phyloP scores from a whole-genome alignment of 2,113 vertebrate species.

The Tricholaema leucomelas region DNA sequence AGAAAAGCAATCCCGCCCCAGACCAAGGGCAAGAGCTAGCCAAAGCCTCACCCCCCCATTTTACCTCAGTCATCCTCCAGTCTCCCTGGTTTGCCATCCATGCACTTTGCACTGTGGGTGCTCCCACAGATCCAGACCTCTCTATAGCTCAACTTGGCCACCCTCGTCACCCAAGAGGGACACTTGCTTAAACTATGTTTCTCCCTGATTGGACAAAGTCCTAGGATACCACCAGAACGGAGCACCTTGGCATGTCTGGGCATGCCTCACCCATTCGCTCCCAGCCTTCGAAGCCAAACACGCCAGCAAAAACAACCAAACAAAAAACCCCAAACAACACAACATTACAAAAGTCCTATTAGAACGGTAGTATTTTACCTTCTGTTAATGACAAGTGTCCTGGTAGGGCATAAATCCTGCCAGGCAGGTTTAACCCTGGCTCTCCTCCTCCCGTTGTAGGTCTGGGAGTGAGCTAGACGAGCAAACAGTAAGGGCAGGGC shows the following conservation, averaged over 20 bases:
- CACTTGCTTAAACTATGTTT: neutral
- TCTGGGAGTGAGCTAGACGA: too few species aligned
- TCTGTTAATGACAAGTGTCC: neutral
- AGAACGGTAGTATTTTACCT: neutral
- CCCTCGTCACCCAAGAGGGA: neutral
- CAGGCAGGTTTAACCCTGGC: too few species aligned
- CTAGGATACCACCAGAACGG: neutral
- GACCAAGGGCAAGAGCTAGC: neutral
- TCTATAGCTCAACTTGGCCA: neutral
- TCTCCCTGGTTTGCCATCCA: neutral
- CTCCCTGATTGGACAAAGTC: neutral
- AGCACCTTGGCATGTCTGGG: neutral
- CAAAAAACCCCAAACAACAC: too few species aligned
- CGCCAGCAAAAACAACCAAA: neutral
- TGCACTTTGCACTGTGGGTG: neutral
- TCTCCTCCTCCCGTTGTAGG: too few species aligned
- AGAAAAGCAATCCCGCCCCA: neutral
- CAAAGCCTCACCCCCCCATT: neutral
- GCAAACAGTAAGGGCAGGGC: too few species aligned
- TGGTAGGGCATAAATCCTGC: too few species aligned
- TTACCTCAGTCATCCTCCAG: neutral
- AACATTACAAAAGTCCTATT: neutral
- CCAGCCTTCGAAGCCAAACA: neutral
- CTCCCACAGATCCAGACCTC: neutral
- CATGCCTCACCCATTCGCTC: neutral